Evolutionary conservation across 2,797 vertebrate genomes (phyloP).

Genomic region (Pangasius larnaudii): DNA sequence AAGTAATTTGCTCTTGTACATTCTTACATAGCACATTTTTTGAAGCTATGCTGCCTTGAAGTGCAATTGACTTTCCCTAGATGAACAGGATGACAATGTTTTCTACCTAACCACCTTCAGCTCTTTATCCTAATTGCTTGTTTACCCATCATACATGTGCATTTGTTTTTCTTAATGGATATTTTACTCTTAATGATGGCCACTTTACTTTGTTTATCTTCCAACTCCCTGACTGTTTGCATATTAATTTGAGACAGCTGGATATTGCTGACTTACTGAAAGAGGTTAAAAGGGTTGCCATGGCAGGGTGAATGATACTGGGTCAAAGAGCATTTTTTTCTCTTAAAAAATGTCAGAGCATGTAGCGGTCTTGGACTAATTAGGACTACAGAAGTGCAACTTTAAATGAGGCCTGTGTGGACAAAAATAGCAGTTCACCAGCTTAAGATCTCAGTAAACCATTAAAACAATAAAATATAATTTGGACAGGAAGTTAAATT

Average conservation of each 20-base stretch:
- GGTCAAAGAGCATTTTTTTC: constrained; percentile 4
- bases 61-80: constrained; percentile 26
- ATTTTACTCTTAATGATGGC: constrained; percentile 47
- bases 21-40: constrained; percentile 14
- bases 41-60: constrained; percentile 5
- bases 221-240: constrained; percentile 29
- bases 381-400: constrained; percentile 34
- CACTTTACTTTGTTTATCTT: constrained; percentile 41
- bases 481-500: constrained; percentile 12
- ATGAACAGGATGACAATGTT: constrained; percentile 29
- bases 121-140: constrained; percentile 46
- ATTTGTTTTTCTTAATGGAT: constrained; percentile 53
- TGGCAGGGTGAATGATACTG: constrained; percentile 14
- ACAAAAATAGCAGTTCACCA: constrained; percentile 20
- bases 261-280: background rate
- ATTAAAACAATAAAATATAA: constrained; percentile 11
- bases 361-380: constrained; percentile 20
- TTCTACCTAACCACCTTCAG: constrained; percentile 3
- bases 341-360: constrained; percentile 39
- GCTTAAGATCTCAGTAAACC: background rate
- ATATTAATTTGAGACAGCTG: constrained; percentile 33
- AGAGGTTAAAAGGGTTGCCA: constrained; percentile 37
- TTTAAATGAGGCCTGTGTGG: constrained; percentile 26
- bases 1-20: constrained; percentile 30
- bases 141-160: constrained; percentile 52